Evolutionary conservation across 1,140 invertebrate genomes (phyloP), one percentile per base, ranked within the genome.

Genomic region (Drosophila littoralis): DNA sequence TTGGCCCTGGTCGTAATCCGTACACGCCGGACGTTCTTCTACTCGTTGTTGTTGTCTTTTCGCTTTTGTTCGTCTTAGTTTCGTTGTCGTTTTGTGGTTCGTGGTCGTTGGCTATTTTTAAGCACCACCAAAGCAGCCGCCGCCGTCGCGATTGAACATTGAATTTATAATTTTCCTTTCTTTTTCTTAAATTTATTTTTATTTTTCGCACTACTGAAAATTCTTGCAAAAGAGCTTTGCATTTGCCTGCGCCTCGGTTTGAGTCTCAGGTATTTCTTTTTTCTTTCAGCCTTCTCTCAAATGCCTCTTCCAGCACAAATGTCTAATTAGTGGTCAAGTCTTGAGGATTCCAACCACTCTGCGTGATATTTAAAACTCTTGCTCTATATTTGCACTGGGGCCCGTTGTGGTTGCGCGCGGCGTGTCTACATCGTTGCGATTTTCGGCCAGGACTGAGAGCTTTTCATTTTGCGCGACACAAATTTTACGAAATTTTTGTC

Each of bases 391-490:
- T 36, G 43, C 43, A 61, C 43, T 61, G 58, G 46, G 35, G 33
- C 40, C 17, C 58, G 35, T 55, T 60, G 9, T n/a, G 15, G 13
- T 33, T 55, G 71, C 74, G 79, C 77, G 82, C 72, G 38, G 48
- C 71, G 77, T 77, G 88, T 91, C 86, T 81, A 89, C 81, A 91
- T 91, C 86, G 90, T 83, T 90, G 81, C 86, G 79, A 83, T 81
- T 91, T 89, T 91, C 86, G 88, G 83, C 83, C 83, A 91, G 90
- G 90, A 91, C 90, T 91, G 90, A 91, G 77, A 91, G 90, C 83
- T 89, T 88, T 88, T 85, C 54, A 71, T 76, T 79, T 88, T 84
- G 66, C 67, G 84, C 85, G 85, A 90, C 77, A 89, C 80, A 90
- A 84, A 84, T 89, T 72, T 66, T 78, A 79, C 75, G 78, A 81